Percentiles rank a stretch among this genome's conserved stretches.
These are phyloP conservation scores for Mercenaria mercenaria DNA, from an alignment of 1,140 invertebrate genomes.

Conservation along the genomic window DNA sequence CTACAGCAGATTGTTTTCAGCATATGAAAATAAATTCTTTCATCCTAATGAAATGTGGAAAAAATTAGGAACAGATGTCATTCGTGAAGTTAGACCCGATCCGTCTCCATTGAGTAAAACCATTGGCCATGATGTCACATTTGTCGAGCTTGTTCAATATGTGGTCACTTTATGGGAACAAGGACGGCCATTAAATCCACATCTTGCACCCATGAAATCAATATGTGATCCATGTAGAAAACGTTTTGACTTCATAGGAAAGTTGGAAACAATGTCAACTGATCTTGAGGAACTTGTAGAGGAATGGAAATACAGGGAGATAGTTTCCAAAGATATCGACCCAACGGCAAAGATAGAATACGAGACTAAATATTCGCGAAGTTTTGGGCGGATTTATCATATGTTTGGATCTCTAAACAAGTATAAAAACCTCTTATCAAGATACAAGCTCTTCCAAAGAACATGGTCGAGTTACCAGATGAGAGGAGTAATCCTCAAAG, in stretches of 20 bases:
- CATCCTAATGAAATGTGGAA: constrained; percentile 46
- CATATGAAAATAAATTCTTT: constrained; percentile 56
- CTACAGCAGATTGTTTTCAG: constrained; percentile 41
- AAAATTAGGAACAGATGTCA: constrained; percentile 55
- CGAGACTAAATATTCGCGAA: not conserved
- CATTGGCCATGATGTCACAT: constrained; percentile 43
- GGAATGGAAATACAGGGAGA: constrained; percentile 37
- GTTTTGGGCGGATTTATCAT: not conserved
- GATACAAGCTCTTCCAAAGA: constrained; percentile 21
- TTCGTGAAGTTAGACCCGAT: constrained; percentile 35
- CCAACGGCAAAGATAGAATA: not conserved
- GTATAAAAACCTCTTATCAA: not conserved
- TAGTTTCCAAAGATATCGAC: constrained; percentile 1
- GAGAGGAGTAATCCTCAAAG: constrained; percentile 23
- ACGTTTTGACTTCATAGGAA: constrained; percentile 83
- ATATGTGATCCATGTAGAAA: constrained; percentile 81
- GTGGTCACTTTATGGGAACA: not conserved
- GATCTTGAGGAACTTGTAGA: constrained; percentile 75
- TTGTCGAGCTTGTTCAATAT: constrained; percentile 56
- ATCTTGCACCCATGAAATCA: constrained; percentile 82
- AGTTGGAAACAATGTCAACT: constrained; percentile 79
- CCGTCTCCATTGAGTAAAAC: not conserved
- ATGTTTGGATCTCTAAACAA: not conserved
- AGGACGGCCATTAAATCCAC: constrained; percentile 64
- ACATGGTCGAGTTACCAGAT: constrained; percentile 57